Base-by-base conservation (phyloP, 2,797 vertebrate species). In the Typhlichthys subterraneus region DNA sequence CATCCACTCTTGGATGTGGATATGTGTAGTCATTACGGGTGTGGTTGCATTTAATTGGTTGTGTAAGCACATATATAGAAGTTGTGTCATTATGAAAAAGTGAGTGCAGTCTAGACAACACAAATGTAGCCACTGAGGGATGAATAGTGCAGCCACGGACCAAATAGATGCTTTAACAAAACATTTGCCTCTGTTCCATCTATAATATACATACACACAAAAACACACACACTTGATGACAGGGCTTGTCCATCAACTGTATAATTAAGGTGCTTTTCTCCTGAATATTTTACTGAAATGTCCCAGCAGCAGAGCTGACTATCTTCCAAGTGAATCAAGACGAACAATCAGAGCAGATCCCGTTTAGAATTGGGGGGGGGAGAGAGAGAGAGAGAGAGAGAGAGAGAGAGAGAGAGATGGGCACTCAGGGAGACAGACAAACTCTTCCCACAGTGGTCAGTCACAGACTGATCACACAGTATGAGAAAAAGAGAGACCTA, bases 241-340 rank as follows among this genome's bases (percentile, higher is more conserved):
- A 58, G 77, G 79, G 76, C 72, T 69, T 83, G 62, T 69, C 76
- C 69, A 73, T 81, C 80, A 87, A 79, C 79, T 88, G 81, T 87
- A 83, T 87, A 86, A 87, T 90, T 87, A 84, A 82, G 79, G 63
- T 83, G 76, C 75, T 84, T 86, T 83, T 83, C 79, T 77, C 69
- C 62, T 88, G 82, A 89, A 88, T 85, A 86, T 88, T 89, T 89
- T 73, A 84, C 69, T 72, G 69, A 63, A 79, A 79, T 69, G 66
- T 75, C 73, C 77, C 48, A 65, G 78, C 80, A 81, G 51, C 67
- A 80, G 72, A 79, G 61, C 49, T 56, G 63, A 60, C 71, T 63
- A 67, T 70, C 68, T 66, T 74, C 49, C 48, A 38, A 54, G 47
- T 51, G 38, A 66, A 29, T 45, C 38, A 42, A 42, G 63, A 45